Evolutionary conservation across 2,888 invertebrate species (phyloP).

Genomic region (Pandemis corylana): DNA sequence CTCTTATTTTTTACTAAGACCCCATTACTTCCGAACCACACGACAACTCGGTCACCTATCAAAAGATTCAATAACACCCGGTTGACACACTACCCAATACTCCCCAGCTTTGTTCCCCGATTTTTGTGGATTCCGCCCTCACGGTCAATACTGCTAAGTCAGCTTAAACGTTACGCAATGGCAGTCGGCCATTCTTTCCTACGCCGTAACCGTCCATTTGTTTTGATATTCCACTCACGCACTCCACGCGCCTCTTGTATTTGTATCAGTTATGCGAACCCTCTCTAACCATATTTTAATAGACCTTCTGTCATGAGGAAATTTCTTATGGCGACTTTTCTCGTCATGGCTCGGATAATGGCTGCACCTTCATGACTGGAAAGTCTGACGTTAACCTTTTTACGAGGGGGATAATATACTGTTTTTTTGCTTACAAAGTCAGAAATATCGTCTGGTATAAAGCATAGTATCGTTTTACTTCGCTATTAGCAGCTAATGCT

Average conservation of each 20-base stretch:
- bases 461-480: neutral
- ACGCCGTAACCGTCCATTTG: constrained; percentile 46
- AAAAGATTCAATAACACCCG: neutral
- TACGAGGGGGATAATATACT: neutral
- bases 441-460: neutral
- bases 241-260: constrained; percentile 39
- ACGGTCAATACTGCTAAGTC: constrained; percentile 30
- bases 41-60: neutral
- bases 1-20: neutral
- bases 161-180: constrained; percentile 31
- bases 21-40: neutral
- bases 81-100: constrained; percentile 18
- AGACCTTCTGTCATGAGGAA: constrained; percentile 26
- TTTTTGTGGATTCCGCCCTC: constrained; percentile 27
- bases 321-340: constrained; percentile 35
- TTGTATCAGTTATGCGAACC: constrained; percentile 39
- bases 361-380: neutral
- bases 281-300: constrained; percentile 40
- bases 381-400: constrained; percentile 4
- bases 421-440: neutral
- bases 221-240: constrained; percentile 51
- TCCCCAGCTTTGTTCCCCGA: constrained; percentile 13
- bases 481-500: neutral
- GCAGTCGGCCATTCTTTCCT: constrained; percentile 44
- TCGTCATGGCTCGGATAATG: constrained; percentile 13